Percentiles rank a stretch among this genome's conserved stretches.
Conservation (phyloP, 2,797 vertebrate species). For the Micromesistius poutassou region DNA sequence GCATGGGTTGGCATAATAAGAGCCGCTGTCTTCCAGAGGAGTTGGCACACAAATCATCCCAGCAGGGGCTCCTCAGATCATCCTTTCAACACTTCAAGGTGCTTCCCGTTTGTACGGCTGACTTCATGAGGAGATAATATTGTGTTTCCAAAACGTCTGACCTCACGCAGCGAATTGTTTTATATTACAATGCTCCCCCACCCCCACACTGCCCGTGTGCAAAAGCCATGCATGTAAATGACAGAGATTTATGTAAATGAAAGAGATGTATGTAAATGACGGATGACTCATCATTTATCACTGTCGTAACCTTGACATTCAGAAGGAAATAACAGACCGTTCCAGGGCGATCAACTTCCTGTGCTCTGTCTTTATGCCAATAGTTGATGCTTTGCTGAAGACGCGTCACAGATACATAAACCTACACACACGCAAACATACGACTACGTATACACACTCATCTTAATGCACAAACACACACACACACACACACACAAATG, state of each 20-base stretch:
- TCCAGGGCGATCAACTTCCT: slow-evolving; percentile 52
- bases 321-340: slow-evolving; percentile 51
- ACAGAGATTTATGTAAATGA: slow-evolving; percentile 38
- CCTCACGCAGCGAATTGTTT: slow-evolving; percentile 53
- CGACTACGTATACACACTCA: no score
- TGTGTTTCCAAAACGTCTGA: slow-evolving; percentile 39
- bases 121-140: slow-evolving; percentile 21
- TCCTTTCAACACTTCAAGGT: slow-evolving; percentile 32
- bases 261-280: slow-evolving; percentile 59
- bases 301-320: slow-evolving; percentile 52
- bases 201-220: slow-evolving; percentile 18
- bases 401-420: slow-evolving; percentile 8
- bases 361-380: slow-evolving; percentile 36
- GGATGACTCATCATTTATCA: slow-evolving; percentile 61
- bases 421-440: neutral
- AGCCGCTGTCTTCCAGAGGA: slow-evolving; percentile 6
- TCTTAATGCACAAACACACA: neutral
- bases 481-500: neutral
- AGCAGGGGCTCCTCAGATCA: slow-evolving; percentile 5
- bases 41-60: neutral
- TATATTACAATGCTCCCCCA: slow-evolving; percentile 48
- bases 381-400: slow-evolving; percentile 24
- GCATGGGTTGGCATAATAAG: neutral
- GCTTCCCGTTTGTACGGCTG: slow-evolving; percentile 9
- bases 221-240: slow-evolving; percentile 56